Evolutionary conservation across 2,113 vertebrate species (phyloP).

Genomic region (Salminus brasiliensis): DNA sequence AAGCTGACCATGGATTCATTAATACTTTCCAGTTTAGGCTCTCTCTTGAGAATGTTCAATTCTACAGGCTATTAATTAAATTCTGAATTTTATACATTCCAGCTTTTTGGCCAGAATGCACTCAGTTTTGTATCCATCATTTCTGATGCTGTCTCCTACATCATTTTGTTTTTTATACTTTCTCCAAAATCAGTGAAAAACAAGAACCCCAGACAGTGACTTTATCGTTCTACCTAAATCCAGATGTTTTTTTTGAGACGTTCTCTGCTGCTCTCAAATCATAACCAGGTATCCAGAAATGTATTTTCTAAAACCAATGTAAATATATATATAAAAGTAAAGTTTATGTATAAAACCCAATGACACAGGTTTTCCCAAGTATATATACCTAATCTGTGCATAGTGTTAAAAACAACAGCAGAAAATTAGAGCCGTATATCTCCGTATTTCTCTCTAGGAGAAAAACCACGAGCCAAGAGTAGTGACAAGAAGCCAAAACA

Average conservation of each 20-base stretch:
- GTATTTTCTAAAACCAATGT: no score
- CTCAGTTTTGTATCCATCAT: background rate
- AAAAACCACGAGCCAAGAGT: background rate
- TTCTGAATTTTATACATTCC: background rate
- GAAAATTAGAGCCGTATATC: background rate
- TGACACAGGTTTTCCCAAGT: no score
- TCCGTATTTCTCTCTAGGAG: background rate
- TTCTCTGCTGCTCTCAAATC: background rate
- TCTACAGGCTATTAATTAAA: background rate
- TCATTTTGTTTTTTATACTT: background rate
- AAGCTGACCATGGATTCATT: background rate
- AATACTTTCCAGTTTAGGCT: background rate
- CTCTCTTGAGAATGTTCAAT: slow-evolving; percentile 2
- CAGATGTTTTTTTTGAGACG: background rate
- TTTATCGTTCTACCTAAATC: slow-evolving; percentile 10
- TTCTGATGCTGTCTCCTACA: background rate
- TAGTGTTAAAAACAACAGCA: background rate
- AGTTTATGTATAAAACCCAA: no score
- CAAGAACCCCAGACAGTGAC: background rate
- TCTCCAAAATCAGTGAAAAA: slow-evolving; percentile 23
- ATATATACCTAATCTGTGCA: background rate
- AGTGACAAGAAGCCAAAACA: background rate
- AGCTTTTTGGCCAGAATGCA: background rate
- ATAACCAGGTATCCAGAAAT: background rate
- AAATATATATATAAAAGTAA: no score